A percentile compares a stretch with the other conserved stretches of the same genome.
Conservation (phyloP, 2,113 vertebrate species). For the Oostethus manadensis region DNA sequence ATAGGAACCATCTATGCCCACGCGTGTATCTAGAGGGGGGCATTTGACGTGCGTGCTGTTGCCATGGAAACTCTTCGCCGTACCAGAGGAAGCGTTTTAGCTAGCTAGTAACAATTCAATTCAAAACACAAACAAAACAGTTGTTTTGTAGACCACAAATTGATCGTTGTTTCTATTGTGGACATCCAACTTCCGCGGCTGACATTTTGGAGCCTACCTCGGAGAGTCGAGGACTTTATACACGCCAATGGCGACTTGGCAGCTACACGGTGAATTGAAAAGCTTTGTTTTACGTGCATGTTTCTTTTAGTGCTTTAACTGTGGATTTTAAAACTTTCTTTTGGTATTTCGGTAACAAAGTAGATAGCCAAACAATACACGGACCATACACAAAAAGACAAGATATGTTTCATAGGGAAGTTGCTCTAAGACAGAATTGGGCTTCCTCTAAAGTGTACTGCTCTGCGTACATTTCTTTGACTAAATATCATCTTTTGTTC, state of each 20-base stretch:
- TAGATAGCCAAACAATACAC: too few relatives aligned
- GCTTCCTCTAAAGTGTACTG: too few relatives aligned
- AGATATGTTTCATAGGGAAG: too few relatives aligned
- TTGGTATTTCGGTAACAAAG: too few relatives aligned
- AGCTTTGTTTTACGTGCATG: background rate
- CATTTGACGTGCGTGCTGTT: slow-evolving; percentile 31
- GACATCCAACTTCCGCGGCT: background rate
- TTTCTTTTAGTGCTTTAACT: background rate
- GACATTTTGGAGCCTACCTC: too few relatives aligned
- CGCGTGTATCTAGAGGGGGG: background rate
- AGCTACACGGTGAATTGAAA: background rate
- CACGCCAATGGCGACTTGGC: background rate
- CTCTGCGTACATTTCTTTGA: too few relatives aligned
- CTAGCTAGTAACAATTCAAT: too few relatives aligned
- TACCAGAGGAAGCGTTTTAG: background rate
- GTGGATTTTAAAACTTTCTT: too few relatives aligned
- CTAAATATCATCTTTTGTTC: too few relatives aligned
- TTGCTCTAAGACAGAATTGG: too few relatives aligned
- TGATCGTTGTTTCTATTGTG: background rate
- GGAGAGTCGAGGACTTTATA: background rate
- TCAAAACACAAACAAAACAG: background rate
- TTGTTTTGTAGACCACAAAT: background rate
- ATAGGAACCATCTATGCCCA: slow-evolving; percentile 10
- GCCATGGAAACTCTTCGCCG: slow-evolving; percentile 3
- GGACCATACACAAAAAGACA: too few relatives aligned